phyloP scores from a whole-genome alignment of 2,797 vertebrate species.

The Masticophis lateralis region DNA sequence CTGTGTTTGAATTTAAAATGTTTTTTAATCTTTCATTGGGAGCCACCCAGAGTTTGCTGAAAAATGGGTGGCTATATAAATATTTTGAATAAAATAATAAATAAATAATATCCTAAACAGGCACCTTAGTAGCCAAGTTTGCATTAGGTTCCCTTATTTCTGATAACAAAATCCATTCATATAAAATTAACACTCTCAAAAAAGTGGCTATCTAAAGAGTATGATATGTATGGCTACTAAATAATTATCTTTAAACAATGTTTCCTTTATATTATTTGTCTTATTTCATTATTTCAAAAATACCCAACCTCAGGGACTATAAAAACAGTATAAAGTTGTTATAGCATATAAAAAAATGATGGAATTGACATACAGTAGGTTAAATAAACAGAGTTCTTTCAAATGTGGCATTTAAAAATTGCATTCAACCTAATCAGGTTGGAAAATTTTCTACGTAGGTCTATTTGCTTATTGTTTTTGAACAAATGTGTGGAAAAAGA shows the following conservation, averaged over 20 bases:
- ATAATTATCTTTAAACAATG: background rate
- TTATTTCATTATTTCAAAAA: background rate
- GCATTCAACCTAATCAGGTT: background rate
- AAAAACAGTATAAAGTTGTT: background rate
- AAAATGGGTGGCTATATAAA: background rate
- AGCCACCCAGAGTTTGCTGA: background rate
- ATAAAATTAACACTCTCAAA: background rate
- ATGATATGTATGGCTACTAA: background rate
- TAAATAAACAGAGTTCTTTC: background rate
- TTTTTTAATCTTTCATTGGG: background rate
- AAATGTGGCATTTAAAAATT: background rate
- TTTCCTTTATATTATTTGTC: background rate
- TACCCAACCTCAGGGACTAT: background rate
- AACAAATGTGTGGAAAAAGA: background rate
- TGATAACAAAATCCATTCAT: background rate
- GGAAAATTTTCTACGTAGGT: background rate
- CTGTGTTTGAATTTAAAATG: background rate
- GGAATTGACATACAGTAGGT: background rate
- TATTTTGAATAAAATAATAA: background rate
- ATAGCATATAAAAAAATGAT: background rate
- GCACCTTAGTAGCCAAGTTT: background rate
- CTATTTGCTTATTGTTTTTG: conserved; percentile 3
- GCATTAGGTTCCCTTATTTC: background rate
- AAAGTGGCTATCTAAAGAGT: too few relatives aligned
- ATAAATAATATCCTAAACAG: background rate